Conservation (phyloP, 64 coral and sea anemone genomes). For the Pachyseris speciosa region DNA sequence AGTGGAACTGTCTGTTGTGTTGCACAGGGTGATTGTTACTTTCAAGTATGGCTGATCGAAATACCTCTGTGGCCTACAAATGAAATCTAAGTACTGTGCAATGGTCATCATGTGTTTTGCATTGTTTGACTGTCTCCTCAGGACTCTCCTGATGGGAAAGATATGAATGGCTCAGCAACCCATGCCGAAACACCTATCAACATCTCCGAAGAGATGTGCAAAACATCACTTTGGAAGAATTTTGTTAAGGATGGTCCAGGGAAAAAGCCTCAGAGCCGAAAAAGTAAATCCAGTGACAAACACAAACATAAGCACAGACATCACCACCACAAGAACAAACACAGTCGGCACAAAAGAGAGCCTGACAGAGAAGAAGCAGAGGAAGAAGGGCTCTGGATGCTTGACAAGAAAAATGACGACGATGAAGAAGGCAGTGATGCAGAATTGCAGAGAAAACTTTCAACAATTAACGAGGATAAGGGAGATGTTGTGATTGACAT, state of each 20-base stretch:
- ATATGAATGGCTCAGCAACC: constrained; percentile 15
- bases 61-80: too few relatives aligned
- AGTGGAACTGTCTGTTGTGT: too few relatives aligned
- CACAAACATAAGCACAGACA: constrained; percentile 76
- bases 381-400: constrained; percentile 30
- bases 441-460: constrained; percentile 24
- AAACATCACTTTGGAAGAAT: constrained; percentile 84
- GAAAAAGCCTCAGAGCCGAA: constrained; percentile 43
- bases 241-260: constrained; percentile 78
- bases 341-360: constrained; percentile 4
- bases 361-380: neutral
- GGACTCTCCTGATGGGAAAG: neutral
- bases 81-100: too few relatives aligned
- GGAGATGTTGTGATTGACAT: constrained; percentile 34
- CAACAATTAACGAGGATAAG: constrained; percentile 29
- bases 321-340: constrained; percentile 32
- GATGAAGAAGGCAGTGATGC: neutral
- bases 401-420: neutral
- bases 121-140: too few relatives aligned
- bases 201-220: constrained; percentile 89
- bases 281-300: constrained; percentile 62
- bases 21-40: too few relatives aligned
- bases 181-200: constrained; percentile 75
- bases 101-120: too few relatives aligned
- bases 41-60: too few relatives aligned